Percentiles rank a stretch among this genome's conserved stretches.
Conservation (phyloP, 2,888 invertebrate genomes). For the Ellobium chinense region DNA sequence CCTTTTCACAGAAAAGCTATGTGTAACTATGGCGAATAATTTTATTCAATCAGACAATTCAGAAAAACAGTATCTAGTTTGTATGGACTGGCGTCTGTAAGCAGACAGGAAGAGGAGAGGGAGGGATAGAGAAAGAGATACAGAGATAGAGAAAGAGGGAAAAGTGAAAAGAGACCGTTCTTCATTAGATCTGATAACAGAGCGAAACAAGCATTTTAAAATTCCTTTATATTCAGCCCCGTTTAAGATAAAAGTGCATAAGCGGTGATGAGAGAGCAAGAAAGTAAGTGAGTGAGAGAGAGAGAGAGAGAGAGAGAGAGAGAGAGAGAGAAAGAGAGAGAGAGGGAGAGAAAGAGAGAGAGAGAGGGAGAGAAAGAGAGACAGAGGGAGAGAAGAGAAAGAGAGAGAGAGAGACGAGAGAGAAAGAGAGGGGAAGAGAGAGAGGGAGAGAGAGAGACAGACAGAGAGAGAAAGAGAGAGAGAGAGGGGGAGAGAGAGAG, state of each 20-base stretch:
- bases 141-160: too few species aligned
- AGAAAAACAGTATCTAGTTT: too few species aligned
- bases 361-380: constrained; percentile 11
- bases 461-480: constrained; percentile 21
- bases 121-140: background rate
- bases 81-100: too few species aligned
- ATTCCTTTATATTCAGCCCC: too few species aligned
- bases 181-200: too few species aligned
- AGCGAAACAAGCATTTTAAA: too few species aligned
- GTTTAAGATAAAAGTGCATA: too few species aligned
- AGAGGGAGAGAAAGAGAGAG: constrained; percentile 11
- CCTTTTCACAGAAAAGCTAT: too few species aligned
- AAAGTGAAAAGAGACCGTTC: background rate
- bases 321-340: background rate
- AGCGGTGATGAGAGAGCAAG: background rate
- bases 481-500: constrained; percentile 20
- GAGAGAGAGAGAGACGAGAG: background rate
- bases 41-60: too few species aligned
- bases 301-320: background rate
- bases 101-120: background rate
- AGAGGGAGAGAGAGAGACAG: background rate
- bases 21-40: too few species aligned
- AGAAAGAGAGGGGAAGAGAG: background rate
- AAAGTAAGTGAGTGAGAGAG: background rate
- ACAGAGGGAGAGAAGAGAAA: background rate